These are phyloP conservation scores for Phenganax marumi DNA, from an alignment of 92 coral and sea anemone genomes.

Conservation along the genomic window DNA sequence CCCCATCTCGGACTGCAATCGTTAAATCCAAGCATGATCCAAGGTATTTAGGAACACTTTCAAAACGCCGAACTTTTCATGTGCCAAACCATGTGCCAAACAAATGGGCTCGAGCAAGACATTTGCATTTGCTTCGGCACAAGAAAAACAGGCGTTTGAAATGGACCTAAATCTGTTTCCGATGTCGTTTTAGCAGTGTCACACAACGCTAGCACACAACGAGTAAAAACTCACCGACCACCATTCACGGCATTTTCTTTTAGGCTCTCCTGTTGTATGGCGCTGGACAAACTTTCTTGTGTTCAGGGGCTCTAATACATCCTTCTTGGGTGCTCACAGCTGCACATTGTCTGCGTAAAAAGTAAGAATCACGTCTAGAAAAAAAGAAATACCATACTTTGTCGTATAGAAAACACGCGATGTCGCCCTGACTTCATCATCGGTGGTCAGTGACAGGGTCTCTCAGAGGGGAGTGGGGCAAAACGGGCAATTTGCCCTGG, in stretches of 20 bases:
- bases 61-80: no score
- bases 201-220: slow-evolving; percentile 5
- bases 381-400: not conserved
- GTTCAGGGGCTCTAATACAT: slow-evolving; percentile 41
- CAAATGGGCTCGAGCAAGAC: no score
- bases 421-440: not conserved
- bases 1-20: no score
- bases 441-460: no score
- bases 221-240: slow-evolving; percentile 23
- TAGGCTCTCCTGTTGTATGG: slow-evolving; percentile 22
- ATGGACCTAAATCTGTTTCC: not conserved
- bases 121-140: no score
- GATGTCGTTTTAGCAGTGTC: not conserved
- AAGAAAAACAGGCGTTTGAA: no score
- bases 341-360: slow-evolving; percentile 23
- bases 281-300: slow-evolving; percentile 9
- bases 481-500: no score
- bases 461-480: no score
- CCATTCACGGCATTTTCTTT: not conserved
- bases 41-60: no score
- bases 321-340: slow-evolving; percentile 44
- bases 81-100: no score
- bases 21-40: no score
- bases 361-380: slow-evolving; percentile 10
- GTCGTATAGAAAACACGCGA: not conserved